Evolutionary conservation across 2,888 invertebrate genomes (phyloP), one percentile per base, ranked within the genome.

Genomic region (Vanessa cardui): DNA sequence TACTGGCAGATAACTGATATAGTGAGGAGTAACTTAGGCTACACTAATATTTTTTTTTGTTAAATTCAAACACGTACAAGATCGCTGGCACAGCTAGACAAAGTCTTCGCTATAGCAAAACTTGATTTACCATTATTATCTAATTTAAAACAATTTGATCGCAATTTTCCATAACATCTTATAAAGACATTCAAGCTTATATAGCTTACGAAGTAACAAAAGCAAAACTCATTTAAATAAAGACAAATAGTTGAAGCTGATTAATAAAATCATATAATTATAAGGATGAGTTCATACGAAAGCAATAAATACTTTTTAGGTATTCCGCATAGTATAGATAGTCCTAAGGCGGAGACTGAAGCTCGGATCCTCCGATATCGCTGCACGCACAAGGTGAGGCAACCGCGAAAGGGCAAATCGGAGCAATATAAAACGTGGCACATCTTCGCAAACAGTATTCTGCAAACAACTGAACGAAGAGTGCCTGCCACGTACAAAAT

Each of bases 391-490:
- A 91, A 91, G 91, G 92, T 92, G 90, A 91, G 76, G 90, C 88
- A 89, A 90, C 84, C 83, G 88, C 87, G 90, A 92, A 92, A 92
- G 92, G 92, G 92, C 92, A 88, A 87, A 84, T 76, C 88, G 84
- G 88, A 87, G 82, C 86, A 87, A 89, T 92, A 92, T 92, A 92
- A 90, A 91, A 90, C 88, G 89, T 83, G 80, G 87, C 86, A 87
- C 88, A 91, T 91, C 91, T 84, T 87, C 85, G 78, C 80, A 73
- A 78, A 84, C 79, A 80, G 85, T 91, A 92, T 90, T 91, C 91
- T 81, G 86, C 83, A 79, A 82, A 84, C 82, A 83, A 79, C 81
- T 82, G 83, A 87, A 86, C 83, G 80, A 74, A 72, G 74, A 85
- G 80, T 80, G 79, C 78, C 82, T 81, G 78, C 77, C 72, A 76